A percentile compares a stretch with the other conserved stretches of the same genome.
Conservation (phyloP, 2,888 invertebrate species). For the Girardia tigrina region DNA sequence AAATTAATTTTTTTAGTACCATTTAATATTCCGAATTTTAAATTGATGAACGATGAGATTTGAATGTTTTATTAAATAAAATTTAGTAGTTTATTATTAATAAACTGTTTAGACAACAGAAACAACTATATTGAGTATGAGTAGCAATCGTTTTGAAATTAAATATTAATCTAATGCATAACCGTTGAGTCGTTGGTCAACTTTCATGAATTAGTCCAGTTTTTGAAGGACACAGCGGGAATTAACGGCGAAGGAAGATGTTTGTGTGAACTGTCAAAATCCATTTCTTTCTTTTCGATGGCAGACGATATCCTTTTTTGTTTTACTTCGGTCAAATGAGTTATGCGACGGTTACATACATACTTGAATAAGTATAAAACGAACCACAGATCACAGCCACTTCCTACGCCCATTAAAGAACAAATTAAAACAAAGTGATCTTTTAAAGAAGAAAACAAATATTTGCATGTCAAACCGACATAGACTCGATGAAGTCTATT, state of each 20-base stretch:
- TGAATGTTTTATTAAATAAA: no score
- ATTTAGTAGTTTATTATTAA: no score
- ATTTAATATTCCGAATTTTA: no score
- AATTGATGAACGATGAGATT: no score
- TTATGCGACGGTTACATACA: not conserved
- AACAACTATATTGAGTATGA: slow-evolving; percentile 19
- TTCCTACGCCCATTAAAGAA: not conserved
- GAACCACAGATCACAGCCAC: not conserved
- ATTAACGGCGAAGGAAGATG: not conserved
- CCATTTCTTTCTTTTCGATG: no score
- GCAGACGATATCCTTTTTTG: not conserved
- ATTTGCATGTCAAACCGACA: not conserved
- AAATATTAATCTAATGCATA: not conserved
- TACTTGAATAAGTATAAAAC: not conserved
- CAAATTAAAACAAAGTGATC: slow-evolving; percentile 1
- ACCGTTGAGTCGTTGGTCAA: not conserved
- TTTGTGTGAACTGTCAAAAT: not conserved
- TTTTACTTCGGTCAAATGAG: not conserved
- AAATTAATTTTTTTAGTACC: no score
- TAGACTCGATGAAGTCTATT: not conserved
- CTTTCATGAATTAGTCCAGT: not conserved
- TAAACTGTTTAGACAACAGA: no score
- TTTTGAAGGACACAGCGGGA: not conserved
- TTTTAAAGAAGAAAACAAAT: slow-evolving; percentile 18
- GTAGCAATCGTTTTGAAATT: not conserved